These are phyloP conservation scores for Otocyon megalotis DNA, from an alignment of 2,113 vertebrate genomes.

Conservation along the genomic window DNA sequence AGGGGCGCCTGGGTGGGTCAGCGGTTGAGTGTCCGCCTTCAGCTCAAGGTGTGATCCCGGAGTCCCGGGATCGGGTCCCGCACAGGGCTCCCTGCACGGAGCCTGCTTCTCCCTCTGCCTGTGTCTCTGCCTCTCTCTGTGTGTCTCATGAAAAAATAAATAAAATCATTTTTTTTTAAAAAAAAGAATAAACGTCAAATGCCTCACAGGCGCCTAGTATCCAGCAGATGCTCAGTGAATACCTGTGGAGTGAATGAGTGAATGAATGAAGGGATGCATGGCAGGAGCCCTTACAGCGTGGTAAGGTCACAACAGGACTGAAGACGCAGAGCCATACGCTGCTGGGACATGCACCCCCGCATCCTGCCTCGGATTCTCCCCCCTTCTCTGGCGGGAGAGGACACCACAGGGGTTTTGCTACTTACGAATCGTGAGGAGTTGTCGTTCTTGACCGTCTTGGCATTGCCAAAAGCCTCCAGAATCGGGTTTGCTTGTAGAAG, in stretches of 20 bases:
- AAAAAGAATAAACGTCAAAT: background rate
- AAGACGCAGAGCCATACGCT: background rate
- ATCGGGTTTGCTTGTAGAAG: constrained; percentile 99
- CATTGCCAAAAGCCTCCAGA: constrained; percentile 98
- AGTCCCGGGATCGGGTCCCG: no score
- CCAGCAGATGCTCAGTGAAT: background rate
- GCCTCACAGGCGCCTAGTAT: background rate
- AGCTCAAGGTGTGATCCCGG: no score
- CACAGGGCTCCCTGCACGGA: no score
- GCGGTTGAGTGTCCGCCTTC: no score
- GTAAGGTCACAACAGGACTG: background rate
- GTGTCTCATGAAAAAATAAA: no score
- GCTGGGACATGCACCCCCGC: rapidly evolving
- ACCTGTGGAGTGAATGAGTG: background rate
- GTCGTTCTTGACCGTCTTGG: constrained; percentile 99
- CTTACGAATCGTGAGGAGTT: constrained; percentile 99
- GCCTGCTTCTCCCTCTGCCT: no score
- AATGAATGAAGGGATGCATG: background rate
- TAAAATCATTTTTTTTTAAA: no score
- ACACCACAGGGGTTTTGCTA: constrained; percentile 56
- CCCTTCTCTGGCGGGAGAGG: background rate
- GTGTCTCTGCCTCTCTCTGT: no score
- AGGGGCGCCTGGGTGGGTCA: no score
- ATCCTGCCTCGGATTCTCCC: background rate
- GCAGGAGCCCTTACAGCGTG: background rate